Evolutionary conservation across 2,888 invertebrate genomes (phyloP).

Genomic region (Brenthis hecate): DNA sequence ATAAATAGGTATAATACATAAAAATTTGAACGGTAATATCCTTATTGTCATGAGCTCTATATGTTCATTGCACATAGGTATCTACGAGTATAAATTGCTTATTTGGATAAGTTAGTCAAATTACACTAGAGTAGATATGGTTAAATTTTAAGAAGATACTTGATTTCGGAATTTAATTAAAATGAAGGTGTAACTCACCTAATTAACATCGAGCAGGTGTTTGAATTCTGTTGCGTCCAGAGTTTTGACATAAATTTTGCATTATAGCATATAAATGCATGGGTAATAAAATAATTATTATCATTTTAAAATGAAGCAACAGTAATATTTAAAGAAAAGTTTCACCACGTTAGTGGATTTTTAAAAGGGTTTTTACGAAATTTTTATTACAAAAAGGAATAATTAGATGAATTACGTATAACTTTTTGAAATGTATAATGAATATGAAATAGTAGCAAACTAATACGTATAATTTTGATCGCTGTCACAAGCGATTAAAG

Average conservation of each 20-base stretch:
- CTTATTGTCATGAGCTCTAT: too few relatives aligned
- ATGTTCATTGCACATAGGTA: too few relatives aligned
- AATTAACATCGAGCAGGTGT: slow-evolving; percentile 17
- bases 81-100: too few relatives aligned
- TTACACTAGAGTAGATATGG: neutral
- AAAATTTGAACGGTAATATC: too few relatives aligned
- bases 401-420: neutral
- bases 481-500: slow-evolving; percentile 37
- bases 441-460: slow-evolving; percentile 24
- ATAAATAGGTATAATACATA: too few relatives aligned
- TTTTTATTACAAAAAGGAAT: neutral
- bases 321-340: neutral
- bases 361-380: neutral
- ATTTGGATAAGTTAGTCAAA: too few relatives aligned
- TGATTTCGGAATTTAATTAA: slow-evolving; percentile 5
- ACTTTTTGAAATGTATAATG: neutral
- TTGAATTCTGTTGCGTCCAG: slow-evolving; percentile 1
- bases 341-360: neutral
- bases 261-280: slow-evolving; percentile 7
- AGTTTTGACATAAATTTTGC: slow-evolving; percentile 11
- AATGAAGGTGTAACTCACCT: slow-evolving; percentile 3
- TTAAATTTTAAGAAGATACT: neutral
- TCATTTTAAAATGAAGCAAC: neutral
- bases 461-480: slow-evolving; percentile 32
- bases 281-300: neutral